A percentile compares a stretch with the other conserved stretches of the same genome.
Evolutionary conservation across 2,888 invertebrate genomes (phyloP).

Genomic region (Dynastes tityus): DNA sequence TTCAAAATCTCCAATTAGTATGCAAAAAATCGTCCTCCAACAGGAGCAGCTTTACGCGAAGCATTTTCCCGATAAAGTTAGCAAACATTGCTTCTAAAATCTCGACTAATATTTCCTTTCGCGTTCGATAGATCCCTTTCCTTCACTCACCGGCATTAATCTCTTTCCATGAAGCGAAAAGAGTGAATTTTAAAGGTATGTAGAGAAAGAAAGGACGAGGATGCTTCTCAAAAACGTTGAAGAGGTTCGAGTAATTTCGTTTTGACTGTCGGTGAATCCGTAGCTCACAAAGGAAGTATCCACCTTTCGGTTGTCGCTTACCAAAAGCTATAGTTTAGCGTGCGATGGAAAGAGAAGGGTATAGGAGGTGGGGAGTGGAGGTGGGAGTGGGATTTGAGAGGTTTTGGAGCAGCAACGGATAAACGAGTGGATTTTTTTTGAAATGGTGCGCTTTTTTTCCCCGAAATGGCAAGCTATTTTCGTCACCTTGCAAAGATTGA

Average conservation of each 20-base stretch:
- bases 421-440: no score
- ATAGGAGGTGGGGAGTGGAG: no score
- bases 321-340: no score
- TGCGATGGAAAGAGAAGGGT: no score
- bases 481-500: no score
- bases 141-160: neutral
- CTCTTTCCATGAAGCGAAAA: no score
- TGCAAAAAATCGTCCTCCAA: neutral
- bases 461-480: no score
- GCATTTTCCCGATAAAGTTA: conserved; percentile 4
- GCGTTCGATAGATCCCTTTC: neutral
- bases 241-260: conserved; percentile 27
- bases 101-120: conserved; percentile 28
- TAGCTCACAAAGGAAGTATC: conserved; percentile 19
- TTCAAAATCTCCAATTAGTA: neutral
- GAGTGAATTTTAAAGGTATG: neutral
- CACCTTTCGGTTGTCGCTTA: neutral
- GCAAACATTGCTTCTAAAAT: conserved; percentile 18
- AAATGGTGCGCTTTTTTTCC: no score
- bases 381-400: no score
- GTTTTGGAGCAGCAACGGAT: no score
- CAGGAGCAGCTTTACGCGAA: no score
- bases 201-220: conserved; percentile 12
- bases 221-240: neutral
- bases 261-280: conserved; percentile 13